A percentile compares a stretch with the other conserved stretches of the same genome.
Evolutionary conservation across 2,888 invertebrate genomes (phyloP).

Genomic region (Melolontha melolontha): DNA sequence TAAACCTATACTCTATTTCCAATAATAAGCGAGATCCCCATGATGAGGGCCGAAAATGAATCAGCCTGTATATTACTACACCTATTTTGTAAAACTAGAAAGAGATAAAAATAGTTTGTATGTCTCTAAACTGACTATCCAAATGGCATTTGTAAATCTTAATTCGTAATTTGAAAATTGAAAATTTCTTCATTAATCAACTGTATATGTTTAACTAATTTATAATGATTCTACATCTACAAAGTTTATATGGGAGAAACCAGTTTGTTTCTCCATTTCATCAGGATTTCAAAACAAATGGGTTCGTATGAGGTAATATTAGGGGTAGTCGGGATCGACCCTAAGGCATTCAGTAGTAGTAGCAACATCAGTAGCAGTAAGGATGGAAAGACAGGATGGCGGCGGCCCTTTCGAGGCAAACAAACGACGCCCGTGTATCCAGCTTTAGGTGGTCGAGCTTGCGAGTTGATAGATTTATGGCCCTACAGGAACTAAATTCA

Average conservation of each 20-base stretch:
- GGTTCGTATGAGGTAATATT: conserved; percentile 57
- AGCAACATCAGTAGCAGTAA: not conserved
- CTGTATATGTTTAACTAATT: not conserved
- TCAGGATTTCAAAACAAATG: conserved; percentile 58
- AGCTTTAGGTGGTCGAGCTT: conserved; percentile 53
- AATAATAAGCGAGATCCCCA: too few relatives aligned
- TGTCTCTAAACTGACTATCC: too few relatives aligned
- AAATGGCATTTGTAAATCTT: too few relatives aligned
- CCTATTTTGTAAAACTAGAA: too few relatives aligned
- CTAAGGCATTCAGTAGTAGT: conserved; percentile 16
- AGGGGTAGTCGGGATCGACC: conserved; percentile 45
- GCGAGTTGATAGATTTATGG: conserved; percentile 58
- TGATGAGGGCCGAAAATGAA: too few relatives aligned
- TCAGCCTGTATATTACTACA: too few relatives aligned
- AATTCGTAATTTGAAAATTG: too few relatives aligned
- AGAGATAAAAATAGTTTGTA: too few relatives aligned
- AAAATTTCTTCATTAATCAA: too few relatives aligned
- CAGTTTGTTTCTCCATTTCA: conserved; percentile 56
- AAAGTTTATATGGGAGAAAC: conserved; percentile 42
- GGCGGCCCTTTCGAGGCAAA: conserved; percentile 51
- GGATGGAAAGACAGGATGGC: conserved; percentile 34
- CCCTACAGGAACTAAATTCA: conserved; percentile 55
- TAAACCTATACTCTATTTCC: too few relatives aligned
- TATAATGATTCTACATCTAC: not conserved
- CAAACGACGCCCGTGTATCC: conserved; percentile 56